Percentiles rank a stretch among this genome's conserved stretches.
These are phyloP conservation scores for Hyla sarda DNA, from an alignment of 2,113 vertebrate species.

Conservation along the genomic window DNA sequence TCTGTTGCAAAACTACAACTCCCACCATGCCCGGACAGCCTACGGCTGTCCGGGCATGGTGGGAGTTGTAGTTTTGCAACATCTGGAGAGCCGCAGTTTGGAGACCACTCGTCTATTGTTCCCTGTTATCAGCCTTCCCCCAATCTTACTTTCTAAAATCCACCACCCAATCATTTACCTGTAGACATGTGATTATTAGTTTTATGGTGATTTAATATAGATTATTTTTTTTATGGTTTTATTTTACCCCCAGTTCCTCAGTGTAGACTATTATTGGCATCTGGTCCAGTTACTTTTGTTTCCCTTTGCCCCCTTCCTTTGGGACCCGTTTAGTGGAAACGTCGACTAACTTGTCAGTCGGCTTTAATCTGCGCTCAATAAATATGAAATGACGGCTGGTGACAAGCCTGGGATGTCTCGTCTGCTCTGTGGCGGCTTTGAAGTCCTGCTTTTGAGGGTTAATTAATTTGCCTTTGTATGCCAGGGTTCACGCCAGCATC, in stretches of 20 bases:
- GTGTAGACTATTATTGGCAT: background rate
- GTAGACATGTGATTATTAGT: too few species aligned
- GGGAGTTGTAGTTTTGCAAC: too few species aligned
- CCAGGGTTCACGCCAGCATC: constrained; percentile 55
- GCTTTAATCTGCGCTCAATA: constrained; percentile 25
- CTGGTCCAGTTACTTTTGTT: background rate
- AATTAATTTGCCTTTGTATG: constrained; percentile 61
- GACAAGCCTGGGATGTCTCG: constrained; percentile 52
- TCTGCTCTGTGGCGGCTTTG: constrained; percentile 57
- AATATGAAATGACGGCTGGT: constrained; percentile 56
- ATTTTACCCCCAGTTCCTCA: background rate
- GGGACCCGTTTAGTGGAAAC: background rate
- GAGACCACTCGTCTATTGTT: background rate
- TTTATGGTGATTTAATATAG: too few species aligned
- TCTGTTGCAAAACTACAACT: too few species aligned
- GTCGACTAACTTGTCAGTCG: constrained; percentile 25
- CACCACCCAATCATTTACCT: background rate
- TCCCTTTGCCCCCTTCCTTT: background rate
- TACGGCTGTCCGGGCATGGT: too few species aligned
- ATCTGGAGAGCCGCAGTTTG: too few species aligned
- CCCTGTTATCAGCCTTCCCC: background rate
- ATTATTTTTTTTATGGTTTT: background rate
- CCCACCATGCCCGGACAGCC: too few species aligned
- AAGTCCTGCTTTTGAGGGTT: constrained; percentile 60
- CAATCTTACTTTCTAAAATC: background rate